Evolutionary conservation across 2,797 vertebrate genomes (phyloP), one percentile per base, ranked within the genome.

Genomic region (Enteromius treurensis): DNA sequence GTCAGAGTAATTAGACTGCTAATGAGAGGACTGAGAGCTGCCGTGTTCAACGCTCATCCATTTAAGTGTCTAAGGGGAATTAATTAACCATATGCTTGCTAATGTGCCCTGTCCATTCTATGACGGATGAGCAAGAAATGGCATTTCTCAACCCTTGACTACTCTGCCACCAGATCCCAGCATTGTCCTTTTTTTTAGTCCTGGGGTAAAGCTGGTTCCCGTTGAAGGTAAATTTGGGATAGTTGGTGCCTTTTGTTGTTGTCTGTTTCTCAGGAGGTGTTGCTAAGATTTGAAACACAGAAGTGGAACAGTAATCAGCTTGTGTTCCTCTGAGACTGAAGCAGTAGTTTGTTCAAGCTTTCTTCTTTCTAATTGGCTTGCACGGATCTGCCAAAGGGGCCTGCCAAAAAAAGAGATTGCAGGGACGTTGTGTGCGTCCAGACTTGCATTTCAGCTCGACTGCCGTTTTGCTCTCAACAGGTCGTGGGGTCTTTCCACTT

Each of bases 301-400:
- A 89, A 90, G 87, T 91, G 84, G 87, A 84, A 79, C 77, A 88
- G 90, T 90, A 87, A 88, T 86, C 87, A 74, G 77, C n/a, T 85
- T 81, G 13, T 88, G 81, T 84, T 67, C 89, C 88, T 70, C 81
- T 88, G 45, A 79, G 88, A 92, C 86, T 84, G 88, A 88, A 88
- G 76, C 86, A 89, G 87, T 87, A 90, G 89, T 89, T 90, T 89
- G 87, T 85, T 83, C 67, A 86, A 83, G 88, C 88, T 79, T 91
- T 89, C 84, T 88, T 82, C 90, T 90, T 86, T 84, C 86, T 93
- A 93, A 94, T 94, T 94, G 93, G 92, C 91, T 89, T 40, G 71
- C 90, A 88, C 89, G 82, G 86, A 64, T 80, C 91, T 91, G 91
- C 90, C 91, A 85, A 86, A 90, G 86, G 90, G 91, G 23, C 82